These are phyloP conservation scores for Liasis olivaceus DNA, from an alignment of 2,797 vertebrate species.

Conservation along the genomic window DNA sequence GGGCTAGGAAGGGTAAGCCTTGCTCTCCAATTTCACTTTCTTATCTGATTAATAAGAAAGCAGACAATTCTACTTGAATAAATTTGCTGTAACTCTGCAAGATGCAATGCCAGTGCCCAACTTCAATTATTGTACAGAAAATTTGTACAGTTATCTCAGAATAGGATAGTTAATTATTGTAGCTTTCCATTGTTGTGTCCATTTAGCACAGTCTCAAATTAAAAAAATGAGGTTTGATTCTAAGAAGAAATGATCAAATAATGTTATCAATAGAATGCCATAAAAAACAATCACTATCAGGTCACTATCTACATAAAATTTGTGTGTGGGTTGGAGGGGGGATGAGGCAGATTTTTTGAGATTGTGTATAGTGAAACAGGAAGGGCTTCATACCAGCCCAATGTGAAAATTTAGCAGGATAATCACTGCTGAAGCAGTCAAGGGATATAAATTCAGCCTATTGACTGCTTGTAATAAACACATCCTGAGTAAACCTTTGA, in stretches of 20 bases:
- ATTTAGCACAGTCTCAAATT: too few relatives aligned
- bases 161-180: too few relatives aligned
- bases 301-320: background rate
- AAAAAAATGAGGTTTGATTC: background rate
- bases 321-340: background rate
- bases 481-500: background rate
- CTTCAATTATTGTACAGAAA: too few relatives aligned
- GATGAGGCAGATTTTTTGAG: background rate
- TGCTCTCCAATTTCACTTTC: too few relatives aligned
- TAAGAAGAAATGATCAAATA: background rate
- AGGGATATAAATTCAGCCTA: background rate
- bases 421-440: background rate
- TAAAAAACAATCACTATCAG: background rate
- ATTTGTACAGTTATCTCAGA: too few relatives aligned
- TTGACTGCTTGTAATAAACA: background rate
- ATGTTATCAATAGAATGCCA: background rate
- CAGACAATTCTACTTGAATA: too few relatives aligned
- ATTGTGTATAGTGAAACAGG: background rate
- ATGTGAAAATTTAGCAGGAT: background rate
- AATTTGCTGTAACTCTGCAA: too few relatives aligned
- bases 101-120: too few relatives aligned
- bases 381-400: background rate
- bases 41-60: too few relatives aligned
- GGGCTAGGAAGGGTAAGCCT: too few relatives aligned
- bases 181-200: too few relatives aligned